Evolutionary conservation across 2,113 vertebrate species (phyloP), one percentile per base, ranked within the genome.

Genomic region (Poeciliopsis turrubarensis): DNA sequence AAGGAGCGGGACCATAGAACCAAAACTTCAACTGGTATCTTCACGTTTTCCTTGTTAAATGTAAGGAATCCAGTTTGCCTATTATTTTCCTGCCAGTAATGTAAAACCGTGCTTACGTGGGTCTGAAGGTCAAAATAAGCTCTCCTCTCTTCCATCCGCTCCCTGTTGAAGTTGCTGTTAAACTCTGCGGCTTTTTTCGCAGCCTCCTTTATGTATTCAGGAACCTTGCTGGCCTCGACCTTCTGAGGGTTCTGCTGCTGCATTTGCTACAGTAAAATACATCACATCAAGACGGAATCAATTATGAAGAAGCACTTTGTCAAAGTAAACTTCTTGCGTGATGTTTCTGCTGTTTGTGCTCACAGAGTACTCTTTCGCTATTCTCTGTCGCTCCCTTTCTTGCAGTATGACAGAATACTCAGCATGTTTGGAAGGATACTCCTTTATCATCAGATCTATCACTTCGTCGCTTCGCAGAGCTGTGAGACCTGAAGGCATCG

Each of bases 51-150:
- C 13, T 15, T 15, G 13, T 41, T 4, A 41, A 41, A 9, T 37
- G 10, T 12, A 37, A 37, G 34, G 34, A 37, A 37, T 12, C 34
- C 34, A 37, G 34, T 37, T 37, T 12, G 34, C 34, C 10, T 11
- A 37, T 37, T 37, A 37, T 37, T 37, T 37, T 19, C 5, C 6
- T 51, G 44, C 34, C 5, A 47, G 44, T 1, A 19, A n/a, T 57
- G 9, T 57, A 57, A n/a, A 8, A n/a, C 51, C 10, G 22, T 22
- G 77, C 95, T 92, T 95, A 99, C 98, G 61, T 99, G 98, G 6
- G 98, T 99, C 89, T 99, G 98, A 27, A 99, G 92, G 93, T 99
- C 98, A 91, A 99, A 99, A 82, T 99, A 99, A 1, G 98, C 98
- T 91, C 98, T 95, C 87, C 98, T 95, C 86, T 99, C 98, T 80